Percentiles rank a stretch among this genome's conserved stretches.
These are phyloP conservation scores for Vulpes vulpes DNA, from an alignment of 2,113 vertebrate genomes.

Conservation along the genomic window DNA sequence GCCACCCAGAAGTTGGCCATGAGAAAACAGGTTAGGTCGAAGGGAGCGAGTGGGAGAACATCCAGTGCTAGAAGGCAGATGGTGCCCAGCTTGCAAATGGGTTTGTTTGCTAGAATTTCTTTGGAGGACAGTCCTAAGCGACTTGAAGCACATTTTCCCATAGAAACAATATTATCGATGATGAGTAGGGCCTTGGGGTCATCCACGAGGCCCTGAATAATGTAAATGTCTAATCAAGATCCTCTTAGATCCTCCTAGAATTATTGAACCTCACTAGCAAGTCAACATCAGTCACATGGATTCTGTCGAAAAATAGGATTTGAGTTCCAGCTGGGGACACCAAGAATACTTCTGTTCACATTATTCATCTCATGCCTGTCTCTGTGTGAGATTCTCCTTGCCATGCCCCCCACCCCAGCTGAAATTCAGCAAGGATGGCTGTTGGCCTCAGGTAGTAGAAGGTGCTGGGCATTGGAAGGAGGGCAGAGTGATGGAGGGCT, in stretches of 20 bases:
- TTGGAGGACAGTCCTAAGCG: slow-evolving; percentile 29
- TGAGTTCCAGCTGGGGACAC: slow-evolving; percentile 12
- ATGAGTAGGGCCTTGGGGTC: neutral
- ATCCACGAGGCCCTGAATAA: neutral
- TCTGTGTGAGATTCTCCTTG: neutral
- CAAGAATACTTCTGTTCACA: neutral
- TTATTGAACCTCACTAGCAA: neutral
- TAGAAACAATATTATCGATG: slow-evolving; percentile 59
- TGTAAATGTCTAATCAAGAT: slow-evolving; percentile 45
- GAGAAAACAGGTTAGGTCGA: slow-evolving; percentile 74
- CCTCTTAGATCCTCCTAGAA: neutral
- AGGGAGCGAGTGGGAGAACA: slow-evolving; percentile 44
- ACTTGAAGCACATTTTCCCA: slow-evolving; percentile 30
- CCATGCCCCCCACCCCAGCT: accelerated
- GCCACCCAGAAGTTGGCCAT: slow-evolving; percentile 79
- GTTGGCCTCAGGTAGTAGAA: neutral
- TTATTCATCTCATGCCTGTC: neutral
- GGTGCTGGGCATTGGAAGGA: neutral
- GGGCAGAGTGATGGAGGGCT: neutral
- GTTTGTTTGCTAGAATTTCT: slow-evolving; percentile 71
- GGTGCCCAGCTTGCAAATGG: slow-evolving; percentile 56
- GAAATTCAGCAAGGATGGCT: neutral
- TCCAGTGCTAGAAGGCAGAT: slow-evolving; percentile 62
- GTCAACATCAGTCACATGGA: slow-evolving; percentile 20
- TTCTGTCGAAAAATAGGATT: slow-evolving; percentile 26